Base-by-base conservation (phyloP, 2,888 invertebrate genomes). In the Tigriopus californicus region DNA sequence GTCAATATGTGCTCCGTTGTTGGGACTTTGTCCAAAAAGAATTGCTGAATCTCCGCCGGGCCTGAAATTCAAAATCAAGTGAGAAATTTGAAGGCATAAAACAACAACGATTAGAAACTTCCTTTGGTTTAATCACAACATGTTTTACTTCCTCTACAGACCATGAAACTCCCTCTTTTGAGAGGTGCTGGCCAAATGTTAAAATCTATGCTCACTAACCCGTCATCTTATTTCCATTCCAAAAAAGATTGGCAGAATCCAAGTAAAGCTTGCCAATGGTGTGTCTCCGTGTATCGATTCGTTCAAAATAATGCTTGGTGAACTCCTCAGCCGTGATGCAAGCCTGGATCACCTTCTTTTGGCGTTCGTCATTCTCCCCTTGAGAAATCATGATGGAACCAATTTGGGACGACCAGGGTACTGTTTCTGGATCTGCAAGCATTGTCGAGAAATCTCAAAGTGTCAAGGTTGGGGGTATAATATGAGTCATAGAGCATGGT, bases 141-240 rank as follows among this genome's bases (percentile, higher is more conserved):
- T 41, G 11, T 12, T 41, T n/a, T n/a, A n/a, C n/a, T n/a, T n/a
- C n/a, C n/a, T n/a, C n/a, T n/a, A n/a, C n/a, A n/a, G n/a, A n/a
- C n/a, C n/a, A n/a, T n/a, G n/a, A n/a, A n/a, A n/a, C n/a, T n/a
- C n/a, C n/a, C n/a, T n/a, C n/a, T n/a, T n/a, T n/a, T n/a, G n/a
- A n/a, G n/a, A n/a, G n/a, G n/a, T n/a, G n/a, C n/a, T n/a, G n/a
- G n/a, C n/a, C n/a, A n/a, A n/a, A 8, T 8, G 66, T 79, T 82
- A 6, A 33, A 33, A 33, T 33, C 33, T 5, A 5, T 33, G 1
- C 15, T 4, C 8, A 54, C 33, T 22, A 5, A 18, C 89, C 89
- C 58, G 76, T 79, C 0, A 84, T 76, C 6, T 83, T 83, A 71
- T 88, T 89, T 33, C 94, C 94, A 74, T 94, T 92, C 92, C 91